These are phyloP conservation scores for Cynopterus sphinx DNA, from an alignment of 2,797 vertebrate genomes.

Conservation along the genomic window DNA sequence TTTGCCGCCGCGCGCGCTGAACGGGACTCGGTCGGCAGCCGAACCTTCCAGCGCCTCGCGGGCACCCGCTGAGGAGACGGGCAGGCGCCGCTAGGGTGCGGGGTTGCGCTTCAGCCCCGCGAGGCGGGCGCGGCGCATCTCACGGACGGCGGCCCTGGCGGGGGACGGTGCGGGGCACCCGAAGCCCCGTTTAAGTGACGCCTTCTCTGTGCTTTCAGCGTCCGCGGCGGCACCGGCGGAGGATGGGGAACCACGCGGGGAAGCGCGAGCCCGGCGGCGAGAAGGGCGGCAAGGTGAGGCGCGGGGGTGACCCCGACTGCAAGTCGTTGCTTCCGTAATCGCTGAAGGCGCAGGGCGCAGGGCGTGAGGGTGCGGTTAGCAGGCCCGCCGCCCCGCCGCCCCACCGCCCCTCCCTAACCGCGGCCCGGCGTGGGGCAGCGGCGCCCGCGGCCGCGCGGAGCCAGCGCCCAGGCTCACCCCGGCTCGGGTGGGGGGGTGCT, in stretches of 20 bases:
- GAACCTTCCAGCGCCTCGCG: fast-evolving
- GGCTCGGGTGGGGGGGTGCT: too few species aligned
- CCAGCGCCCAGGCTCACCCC: too few species aligned
- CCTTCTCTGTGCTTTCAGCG: slow-evolving; percentile 66
- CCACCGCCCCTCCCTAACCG: too few species aligned
- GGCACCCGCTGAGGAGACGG: fast-evolving
- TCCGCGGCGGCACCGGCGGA: slow-evolving; percentile 4
- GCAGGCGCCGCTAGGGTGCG: neutral
- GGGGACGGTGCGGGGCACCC: fast-evolving
- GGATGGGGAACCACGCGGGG: slow-evolving; percentile 85
- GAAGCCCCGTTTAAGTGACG: neutral
- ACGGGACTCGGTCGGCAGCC: too few species aligned
- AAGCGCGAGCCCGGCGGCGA: slow-evolving; percentile 80
- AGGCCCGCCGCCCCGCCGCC: too few species aligned
- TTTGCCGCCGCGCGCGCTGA: too few species aligned
- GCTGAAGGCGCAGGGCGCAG: too few species aligned
- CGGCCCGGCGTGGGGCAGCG: too few species aligned
- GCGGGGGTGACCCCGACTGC: too few species aligned
- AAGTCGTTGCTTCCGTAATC: too few species aligned
- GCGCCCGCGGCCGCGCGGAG: too few species aligned
- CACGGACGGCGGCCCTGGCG: neutral
- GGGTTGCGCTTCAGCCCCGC: neutral
- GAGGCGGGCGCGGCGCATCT: fast-evolving
- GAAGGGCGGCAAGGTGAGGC: slow-evolving; percentile 80
- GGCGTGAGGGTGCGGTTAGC: too few species aligned